Evolutionary conservation across 1,140 invertebrate species (phyloP).

Genomic region (Temnothorax nylanderi): DNA sequence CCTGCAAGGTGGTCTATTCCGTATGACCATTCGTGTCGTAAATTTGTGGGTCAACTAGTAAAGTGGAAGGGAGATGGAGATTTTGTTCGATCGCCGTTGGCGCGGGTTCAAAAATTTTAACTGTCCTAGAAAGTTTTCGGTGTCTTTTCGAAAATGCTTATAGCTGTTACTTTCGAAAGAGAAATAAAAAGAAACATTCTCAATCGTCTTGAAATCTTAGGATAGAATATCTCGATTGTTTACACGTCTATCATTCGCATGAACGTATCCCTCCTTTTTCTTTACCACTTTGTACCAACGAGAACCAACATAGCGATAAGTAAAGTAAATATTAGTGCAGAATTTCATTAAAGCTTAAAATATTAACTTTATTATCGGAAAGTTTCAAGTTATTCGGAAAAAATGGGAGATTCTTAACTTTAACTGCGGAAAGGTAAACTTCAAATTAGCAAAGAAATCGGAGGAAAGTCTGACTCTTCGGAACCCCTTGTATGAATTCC

Average conservation of each 20-base stretch:
- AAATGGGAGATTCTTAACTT: background rate
- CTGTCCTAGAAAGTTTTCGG: background rate
- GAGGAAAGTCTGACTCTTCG: background rate
- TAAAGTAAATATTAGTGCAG: conserved; percentile 4
- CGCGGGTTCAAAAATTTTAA: conserved; percentile 17
- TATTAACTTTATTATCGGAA: background rate
- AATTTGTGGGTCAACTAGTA: conserved; percentile 69
- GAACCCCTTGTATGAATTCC: background rate
- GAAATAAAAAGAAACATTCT: background rate
- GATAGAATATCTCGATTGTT: background rate
- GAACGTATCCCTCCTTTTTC: background rate
- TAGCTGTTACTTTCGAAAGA: background rate
- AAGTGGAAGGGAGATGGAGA: background rate
- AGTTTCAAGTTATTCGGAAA: background rate
- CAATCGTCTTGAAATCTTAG: background rate
- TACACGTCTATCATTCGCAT: background rate
- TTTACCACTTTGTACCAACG: background rate
- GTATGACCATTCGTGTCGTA: conserved; percentile 60
- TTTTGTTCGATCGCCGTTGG: background rate
- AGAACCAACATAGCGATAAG: background rate
- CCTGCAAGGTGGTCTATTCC: conserved; percentile 68
- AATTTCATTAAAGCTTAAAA: background rate
- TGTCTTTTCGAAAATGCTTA: background rate
- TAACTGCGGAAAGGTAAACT: background rate
- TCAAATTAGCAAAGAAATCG: background rate